A percentile compares a stretch with the other conserved stretches of the same genome.
phyloP scores from a whole-genome alignment of 2,113 vertebrate genomes.

The Gyps fulvus region DNA sequence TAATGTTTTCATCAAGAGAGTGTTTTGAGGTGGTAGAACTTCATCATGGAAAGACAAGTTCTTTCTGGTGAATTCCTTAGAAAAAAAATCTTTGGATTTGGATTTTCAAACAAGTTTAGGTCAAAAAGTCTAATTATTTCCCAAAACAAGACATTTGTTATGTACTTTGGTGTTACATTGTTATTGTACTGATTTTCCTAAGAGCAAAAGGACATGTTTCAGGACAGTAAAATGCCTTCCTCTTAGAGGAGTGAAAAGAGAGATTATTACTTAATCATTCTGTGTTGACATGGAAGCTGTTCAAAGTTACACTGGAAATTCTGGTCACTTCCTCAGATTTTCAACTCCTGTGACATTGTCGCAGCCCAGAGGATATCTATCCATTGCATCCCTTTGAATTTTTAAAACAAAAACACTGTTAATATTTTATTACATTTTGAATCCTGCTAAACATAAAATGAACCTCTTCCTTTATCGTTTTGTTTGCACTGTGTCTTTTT shows the following conservation, averaged over 20 bases:
- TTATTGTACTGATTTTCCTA: not conserved
- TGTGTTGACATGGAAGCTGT: not conserved
- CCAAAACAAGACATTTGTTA: not conserved
- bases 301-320: not conserved
- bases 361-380: not conserved
- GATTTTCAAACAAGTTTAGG: not conserved
- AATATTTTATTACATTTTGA: slow-evolving; percentile 32
- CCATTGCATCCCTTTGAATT: not conserved
- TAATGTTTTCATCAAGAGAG: not conserved
- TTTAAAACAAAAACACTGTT: slow-evolving; percentile 17
- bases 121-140: too few relatives aligned
- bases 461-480: not conserved
- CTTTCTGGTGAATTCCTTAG: not conserved
- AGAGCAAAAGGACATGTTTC: not conserved
- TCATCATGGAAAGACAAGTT: not conserved
- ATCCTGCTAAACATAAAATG: not conserved
- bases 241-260: not conserved
- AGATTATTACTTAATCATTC: not conserved
- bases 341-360: not conserved
- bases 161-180: not conserved
- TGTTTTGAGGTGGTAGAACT: not conserved
- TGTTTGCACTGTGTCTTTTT: not conserved
- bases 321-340: not conserved
- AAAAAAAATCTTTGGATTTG: not conserved
- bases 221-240: not conserved